phyloP scores from a whole-genome alignment of 2,888 invertebrate genomes.

The Vesta saturnalis region DNA sequence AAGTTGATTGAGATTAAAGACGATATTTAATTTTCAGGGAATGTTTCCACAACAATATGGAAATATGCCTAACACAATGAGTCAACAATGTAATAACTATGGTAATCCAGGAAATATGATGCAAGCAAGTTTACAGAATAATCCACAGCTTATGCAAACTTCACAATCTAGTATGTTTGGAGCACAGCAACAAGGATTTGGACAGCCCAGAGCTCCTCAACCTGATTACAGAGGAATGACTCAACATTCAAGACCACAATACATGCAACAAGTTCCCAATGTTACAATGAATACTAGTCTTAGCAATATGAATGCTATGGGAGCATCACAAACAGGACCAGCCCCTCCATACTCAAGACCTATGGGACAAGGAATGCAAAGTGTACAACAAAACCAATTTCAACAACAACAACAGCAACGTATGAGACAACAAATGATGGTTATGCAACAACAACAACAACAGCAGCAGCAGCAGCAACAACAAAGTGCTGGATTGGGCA shows the following conservation, averaged over 20 bases:
- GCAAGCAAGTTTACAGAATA: slow-evolving; percentile 52
- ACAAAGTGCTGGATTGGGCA: slow-evolving; percentile 62
- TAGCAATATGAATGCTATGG: slow-evolving; percentile 74
- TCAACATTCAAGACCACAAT: slow-evolving; percentile 70
- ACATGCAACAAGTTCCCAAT: slow-evolving; percentile 81
- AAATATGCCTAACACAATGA: slow-evolving; percentile 71
- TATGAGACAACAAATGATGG: slow-evolving; percentile 76
- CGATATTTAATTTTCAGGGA: slow-evolving; percentile 57
- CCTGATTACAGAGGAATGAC: slow-evolving; percentile 60
- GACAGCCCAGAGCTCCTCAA: slow-evolving; percentile 63
- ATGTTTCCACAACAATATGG: slow-evolving; percentile 70
- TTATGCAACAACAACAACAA: slow-evolving; percentile 68
- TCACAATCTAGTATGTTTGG: slow-evolving; percentile 57
- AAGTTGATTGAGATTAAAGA: too few relatives aligned
- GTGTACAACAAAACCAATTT: slow-evolving; percentile 53
- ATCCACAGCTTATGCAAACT: slow-evolving; percentile 59
- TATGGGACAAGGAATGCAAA: slow-evolving; percentile 49
- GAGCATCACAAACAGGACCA: slow-evolving; percentile 67
- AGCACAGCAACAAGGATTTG: slow-evolving; percentile 65
- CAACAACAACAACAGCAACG: slow-evolving; percentile 62
- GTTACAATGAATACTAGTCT: slow-evolving; percentile 88
- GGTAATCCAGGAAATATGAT: slow-evolving; percentile 62
- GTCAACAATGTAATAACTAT: slow-evolving; percentile 72
- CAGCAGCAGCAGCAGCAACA: slow-evolving; percentile 62
- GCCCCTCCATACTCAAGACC: slow-evolving; percentile 82